These are phyloP conservation scores for Urosaurus nigricauda DNA, from an alignment of 2,797 vertebrate genomes.

Conservation along the genomic window DNA sequence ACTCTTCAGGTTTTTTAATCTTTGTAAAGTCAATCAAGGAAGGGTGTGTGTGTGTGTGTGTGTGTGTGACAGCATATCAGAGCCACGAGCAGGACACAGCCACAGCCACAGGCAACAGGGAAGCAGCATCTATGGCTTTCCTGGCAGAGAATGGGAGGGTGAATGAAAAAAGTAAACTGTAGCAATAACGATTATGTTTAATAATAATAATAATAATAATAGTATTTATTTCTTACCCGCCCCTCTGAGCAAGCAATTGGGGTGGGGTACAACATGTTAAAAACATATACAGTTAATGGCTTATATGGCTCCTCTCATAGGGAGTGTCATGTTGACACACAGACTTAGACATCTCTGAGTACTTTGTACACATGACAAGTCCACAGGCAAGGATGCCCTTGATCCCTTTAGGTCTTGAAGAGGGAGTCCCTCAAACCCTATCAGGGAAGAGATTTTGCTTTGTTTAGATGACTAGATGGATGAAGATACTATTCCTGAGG, in stretches of 20 bases:
- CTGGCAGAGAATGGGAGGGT: background rate
- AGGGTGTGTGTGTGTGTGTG: background rate
- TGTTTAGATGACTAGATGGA: background rate
- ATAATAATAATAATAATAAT: no score
- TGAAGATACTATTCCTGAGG: constrained; percentile 36
- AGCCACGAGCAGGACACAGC: constrained; percentile 2
- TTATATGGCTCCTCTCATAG: constrained; percentile 52
- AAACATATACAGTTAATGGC: no score
- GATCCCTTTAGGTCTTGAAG: fast-evolving
- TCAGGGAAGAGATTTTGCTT: background rate
- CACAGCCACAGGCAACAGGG: background rate
- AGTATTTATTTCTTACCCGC: no score
- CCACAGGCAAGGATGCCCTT: background rate
- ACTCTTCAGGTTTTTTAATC: background rate
- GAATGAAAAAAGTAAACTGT: fast-evolving
- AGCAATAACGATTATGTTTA: constrained; percentile 40
- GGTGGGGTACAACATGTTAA: no score
- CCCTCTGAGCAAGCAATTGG: no score
- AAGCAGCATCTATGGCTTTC: background rate
- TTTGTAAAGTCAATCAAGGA: constrained; percentile 10
- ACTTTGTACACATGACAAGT: background rate
- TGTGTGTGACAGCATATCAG: background rate
- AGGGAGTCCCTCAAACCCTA: background rate
- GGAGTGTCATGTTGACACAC: fast-evolving
- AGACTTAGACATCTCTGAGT: fast-evolving